These are phyloP conservation scores for Pomacea canaliculata DNA, from an alignment of 2,888 invertebrate species.

Conservation along the genomic window DNA sequence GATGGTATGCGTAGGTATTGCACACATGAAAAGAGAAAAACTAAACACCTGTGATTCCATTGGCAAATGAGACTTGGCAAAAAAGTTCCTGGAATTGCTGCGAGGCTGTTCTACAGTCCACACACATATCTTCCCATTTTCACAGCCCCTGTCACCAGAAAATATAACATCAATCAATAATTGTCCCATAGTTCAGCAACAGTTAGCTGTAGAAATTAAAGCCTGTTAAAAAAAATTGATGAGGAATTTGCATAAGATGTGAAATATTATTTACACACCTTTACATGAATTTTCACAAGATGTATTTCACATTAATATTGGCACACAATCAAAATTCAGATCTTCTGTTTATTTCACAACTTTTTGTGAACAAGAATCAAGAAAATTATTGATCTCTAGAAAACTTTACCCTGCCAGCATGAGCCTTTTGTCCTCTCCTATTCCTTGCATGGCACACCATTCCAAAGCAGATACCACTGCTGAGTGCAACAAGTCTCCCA, in stretches of 20 bases:
- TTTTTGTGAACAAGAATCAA: no score
- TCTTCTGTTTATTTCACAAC: no score
- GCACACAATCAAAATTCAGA: no score
- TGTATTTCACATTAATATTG: no score
- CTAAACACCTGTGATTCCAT: not conserved
- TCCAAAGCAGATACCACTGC: slow-evolving; percentile 72
- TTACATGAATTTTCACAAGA: not conserved
- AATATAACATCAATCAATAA: no score
- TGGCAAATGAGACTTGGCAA: slow-evolving; percentile 9
- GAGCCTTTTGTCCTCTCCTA: slow-evolving; percentile 57
- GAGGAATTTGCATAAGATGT: not conserved
- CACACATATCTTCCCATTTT: slow-evolving; percentile 57
- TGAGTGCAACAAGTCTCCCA: slow-evolving; percentile 71
- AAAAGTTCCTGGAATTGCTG: slow-evolving; percentile 33
- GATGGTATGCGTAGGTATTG: no score
- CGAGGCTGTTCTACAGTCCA: slow-evolving; percentile 54
- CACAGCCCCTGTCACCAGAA: slow-evolving; percentile 58
- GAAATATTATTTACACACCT: not conserved
- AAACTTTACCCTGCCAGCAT: slow-evolving; percentile 58
- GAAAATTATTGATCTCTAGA: not conserved
- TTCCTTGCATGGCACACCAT: slow-evolving; percentile 74
- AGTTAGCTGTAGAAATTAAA: no score
- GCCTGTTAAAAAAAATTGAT: not conserved
- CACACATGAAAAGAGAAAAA: no score
- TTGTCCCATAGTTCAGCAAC: no score